Evolutionary conservation across 2,888 invertebrate genomes (phyloP).

Genomic region (Ornithoptera alexandrae): DNA sequence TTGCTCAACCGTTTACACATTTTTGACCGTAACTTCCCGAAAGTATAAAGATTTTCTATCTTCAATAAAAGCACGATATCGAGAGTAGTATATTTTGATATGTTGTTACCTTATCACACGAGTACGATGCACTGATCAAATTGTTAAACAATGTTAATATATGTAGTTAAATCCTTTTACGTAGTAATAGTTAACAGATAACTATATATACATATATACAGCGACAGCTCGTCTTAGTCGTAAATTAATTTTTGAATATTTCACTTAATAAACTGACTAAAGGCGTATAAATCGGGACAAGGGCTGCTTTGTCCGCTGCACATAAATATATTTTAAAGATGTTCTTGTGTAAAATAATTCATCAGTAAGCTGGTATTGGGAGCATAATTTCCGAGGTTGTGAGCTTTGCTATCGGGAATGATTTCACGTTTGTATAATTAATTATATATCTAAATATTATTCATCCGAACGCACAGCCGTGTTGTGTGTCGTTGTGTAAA

Average conservation of each 20-base stretch:
- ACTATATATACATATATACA: slow-evolving; percentile 19
- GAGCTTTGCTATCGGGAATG: slow-evolving; percentile 77
- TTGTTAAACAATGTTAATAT: slow-evolving; percentile 35
- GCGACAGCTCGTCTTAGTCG: slow-evolving; percentile 13
- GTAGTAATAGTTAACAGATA: slow-evolving; percentile 20
- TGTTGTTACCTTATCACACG: slow-evolving; percentile 56
- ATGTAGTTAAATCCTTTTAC: slow-evolving; percentile 27
- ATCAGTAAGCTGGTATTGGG: slow-evolving; percentile 78
- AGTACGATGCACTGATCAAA: slow-evolving; percentile 39
- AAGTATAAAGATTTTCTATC: background rate
- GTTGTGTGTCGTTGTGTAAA: slow-evolving; percentile 73
- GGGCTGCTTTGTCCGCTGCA: slow-evolving; percentile 51
- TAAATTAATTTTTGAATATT: slow-evolving; percentile 6
- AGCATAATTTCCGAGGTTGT: slow-evolving; percentile 80
- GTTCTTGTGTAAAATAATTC: slow-evolving; percentile 61
- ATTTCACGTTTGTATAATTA: slow-evolving; percentile 68
- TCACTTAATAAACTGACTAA: slow-evolving; percentile 26
- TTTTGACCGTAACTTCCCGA: slow-evolving; percentile 52
- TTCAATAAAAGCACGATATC: slow-evolving; percentile 2
- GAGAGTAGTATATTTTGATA: slow-evolving; percentile 1
- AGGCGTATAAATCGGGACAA: slow-evolving; percentile 27
- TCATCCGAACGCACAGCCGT: slow-evolving; percentile 71
- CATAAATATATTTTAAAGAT: slow-evolving; percentile 47
- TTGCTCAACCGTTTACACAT: slow-evolving; percentile 69
- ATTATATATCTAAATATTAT: slow-evolving; percentile 53